Percentiles rank a stretch among this genome's conserved stretches.
Conservation (phyloP, 2,888 invertebrate genomes). For the Dasypolia templi region DNA sequence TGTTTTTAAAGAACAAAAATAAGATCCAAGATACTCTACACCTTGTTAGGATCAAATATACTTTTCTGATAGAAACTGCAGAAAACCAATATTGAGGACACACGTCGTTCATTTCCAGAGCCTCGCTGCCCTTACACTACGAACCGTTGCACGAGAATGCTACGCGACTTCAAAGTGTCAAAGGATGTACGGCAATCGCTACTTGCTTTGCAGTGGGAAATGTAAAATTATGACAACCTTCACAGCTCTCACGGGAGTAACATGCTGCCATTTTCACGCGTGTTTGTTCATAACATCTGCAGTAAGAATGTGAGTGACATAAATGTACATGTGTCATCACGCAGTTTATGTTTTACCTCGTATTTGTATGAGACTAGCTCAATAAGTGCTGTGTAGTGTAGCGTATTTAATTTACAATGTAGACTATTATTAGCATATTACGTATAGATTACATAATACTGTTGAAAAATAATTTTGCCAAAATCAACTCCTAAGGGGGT, state of each 20-base stretch:
- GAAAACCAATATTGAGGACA: not conserved
- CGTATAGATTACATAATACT: too few species aligned
- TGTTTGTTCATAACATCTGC: not conserved
- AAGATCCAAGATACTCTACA: too few species aligned
- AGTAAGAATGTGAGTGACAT: not conserved
- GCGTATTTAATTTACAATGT: not conserved
- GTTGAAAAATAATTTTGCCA: too few species aligned
- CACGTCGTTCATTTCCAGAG: not conserved
- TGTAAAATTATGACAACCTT: not conserved
- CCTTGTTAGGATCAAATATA: not conserved
- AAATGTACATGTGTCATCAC: not conserved
- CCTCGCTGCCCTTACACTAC: not conserved
- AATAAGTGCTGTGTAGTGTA: too few species aligned
- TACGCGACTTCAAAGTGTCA: not conserved
- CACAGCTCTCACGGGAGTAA: not conserved
- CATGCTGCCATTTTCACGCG: not conserved
- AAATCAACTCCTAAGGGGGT: too few species aligned
- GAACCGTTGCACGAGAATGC: not conserved
- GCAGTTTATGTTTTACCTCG: too few species aligned
- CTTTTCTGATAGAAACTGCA: not conserved
- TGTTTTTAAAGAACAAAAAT: too few species aligned
- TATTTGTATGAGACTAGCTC: too few species aligned
- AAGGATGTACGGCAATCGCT: not conserved
- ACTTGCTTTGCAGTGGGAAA: conserved; percentile 1
- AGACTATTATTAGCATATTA: too few species aligned